A percentile compares a stretch with the other conserved stretches of the same genome.
These are phyloP conservation scores for Tupaia tana DNA, from an alignment of 2,113 vertebrate species.

Conservation along the genomic window DNA sequence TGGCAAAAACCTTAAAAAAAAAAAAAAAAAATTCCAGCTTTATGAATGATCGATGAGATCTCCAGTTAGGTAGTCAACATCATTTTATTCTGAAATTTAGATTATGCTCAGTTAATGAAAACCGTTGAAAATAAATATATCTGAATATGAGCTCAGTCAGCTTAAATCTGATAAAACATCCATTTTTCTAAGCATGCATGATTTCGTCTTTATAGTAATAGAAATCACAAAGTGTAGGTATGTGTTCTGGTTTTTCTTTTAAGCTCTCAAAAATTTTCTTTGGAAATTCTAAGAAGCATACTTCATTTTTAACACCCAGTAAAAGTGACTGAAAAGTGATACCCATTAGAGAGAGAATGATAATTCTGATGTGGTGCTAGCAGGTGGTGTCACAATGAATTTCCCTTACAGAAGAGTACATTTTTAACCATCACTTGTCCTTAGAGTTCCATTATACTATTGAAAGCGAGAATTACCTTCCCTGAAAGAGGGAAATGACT, in stretches of 20 bases:
- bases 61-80: neutral
- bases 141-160: neutral
- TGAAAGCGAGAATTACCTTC: neutral
- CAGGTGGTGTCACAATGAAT: neutral
- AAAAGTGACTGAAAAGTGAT: conserved; percentile 18
- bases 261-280: neutral
- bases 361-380: neutral
- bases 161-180: neutral
- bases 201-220: neutral
- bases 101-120: neutral
- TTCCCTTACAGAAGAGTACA: neutral
- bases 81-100: conserved; percentile 10
- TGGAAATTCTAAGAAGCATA: neutral
- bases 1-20: neutral
- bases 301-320: conserved; percentile 50
- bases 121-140: neutral
- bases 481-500: neutral
- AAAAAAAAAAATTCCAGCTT: neutral
- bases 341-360: conserved; percentile 49
- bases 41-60: neutral
- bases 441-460: neutral
- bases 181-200: neutral
- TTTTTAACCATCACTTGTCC: conserved; percentile 3
- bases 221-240: neutral
- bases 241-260: neutral